phyloP scores from a whole-genome alignment of 2,113 vertebrate genomes.

The Pterophyllum scalare region DNA sequence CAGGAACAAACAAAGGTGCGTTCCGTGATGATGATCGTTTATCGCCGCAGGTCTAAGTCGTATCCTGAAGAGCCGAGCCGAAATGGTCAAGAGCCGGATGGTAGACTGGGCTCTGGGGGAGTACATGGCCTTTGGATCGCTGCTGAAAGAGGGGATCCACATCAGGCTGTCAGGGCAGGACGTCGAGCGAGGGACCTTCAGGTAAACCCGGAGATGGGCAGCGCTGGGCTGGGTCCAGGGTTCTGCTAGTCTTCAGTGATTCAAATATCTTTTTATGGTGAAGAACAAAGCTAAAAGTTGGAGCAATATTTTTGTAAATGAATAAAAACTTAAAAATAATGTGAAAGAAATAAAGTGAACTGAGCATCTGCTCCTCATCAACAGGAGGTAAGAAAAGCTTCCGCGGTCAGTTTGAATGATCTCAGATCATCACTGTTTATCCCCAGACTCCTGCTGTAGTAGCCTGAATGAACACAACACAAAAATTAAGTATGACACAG shows the following conservation, averaged over 20 bases:
- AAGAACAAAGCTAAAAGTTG: too few species aligned
- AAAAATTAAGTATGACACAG: too few species aligned
- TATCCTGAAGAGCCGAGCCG: slow-evolving; percentile 89
- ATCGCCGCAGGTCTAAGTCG: slow-evolving; percentile 88
- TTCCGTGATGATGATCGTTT: neutral
- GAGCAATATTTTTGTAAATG: neutral
- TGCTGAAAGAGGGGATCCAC: slow-evolving; percentile 95
- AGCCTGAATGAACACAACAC: too few species aligned
- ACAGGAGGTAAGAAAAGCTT: too few species aligned
- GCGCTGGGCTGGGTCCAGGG: neutral
- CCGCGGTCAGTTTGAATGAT: too few species aligned
- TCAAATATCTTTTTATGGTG: too few species aligned
- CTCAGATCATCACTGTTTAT: too few species aligned
- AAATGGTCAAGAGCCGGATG: slow-evolving; percentile 89
- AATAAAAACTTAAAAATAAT: too few species aligned
- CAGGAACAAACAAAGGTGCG: neutral
- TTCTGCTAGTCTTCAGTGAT: too few species aligned
- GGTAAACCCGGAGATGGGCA: slow-evolving; percentile 74
- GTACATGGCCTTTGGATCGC: slow-evolving; percentile 97
- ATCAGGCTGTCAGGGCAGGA: slow-evolving; percentile 95
- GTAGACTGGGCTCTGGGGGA: slow-evolving; percentile 98
- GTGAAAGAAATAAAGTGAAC: neutral
- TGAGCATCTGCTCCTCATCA: too few species aligned
- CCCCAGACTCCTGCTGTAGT: too few species aligned
- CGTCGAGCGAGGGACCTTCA: slow-evolving; percentile 97